Evolutionary conservation across 2,888 invertebrate genomes (phyloP), one percentile per base, ranked within the genome.

Genomic region (Branchipolynoe longqiensis): DNA sequence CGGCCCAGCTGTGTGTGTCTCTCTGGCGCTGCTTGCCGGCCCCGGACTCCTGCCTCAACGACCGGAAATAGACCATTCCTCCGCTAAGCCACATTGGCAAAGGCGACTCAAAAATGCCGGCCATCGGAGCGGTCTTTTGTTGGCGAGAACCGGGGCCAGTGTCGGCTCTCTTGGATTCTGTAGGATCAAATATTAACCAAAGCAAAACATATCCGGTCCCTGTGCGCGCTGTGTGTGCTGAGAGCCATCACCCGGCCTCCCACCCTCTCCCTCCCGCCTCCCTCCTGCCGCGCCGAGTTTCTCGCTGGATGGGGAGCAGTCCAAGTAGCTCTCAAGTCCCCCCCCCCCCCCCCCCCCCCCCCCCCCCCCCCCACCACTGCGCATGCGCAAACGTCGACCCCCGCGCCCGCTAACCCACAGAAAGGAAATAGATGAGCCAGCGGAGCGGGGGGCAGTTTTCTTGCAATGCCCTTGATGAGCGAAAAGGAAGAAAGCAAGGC

Each of bases 181-280:
- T 69, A 69, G 78, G 41, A 78, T 78, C 41, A 78, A 78, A 78
- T 78, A 78, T 78, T 78, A 48, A 78, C 31, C 78, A 78, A 78
- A 78, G 78, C 78, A 78, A 78, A 78, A 78, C 78, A 78, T 41
- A 40, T 28, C 54, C 25, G 22, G 28, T n/a, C 41, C 73, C 41
- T 28, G 22, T 1, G 73, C 38, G 38, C 18, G 40, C n/a, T 2
- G 18, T 36, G 33, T 36, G n/a, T 73, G 41, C 73, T 38, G 28
- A 14, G 62, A 18, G 73, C 73, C 64, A 18, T 31, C 64, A 28
- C 28, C 18, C 64, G 64, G 33, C 64, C 3, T n/a, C 56, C 56
- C 8, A 56, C n/a, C 25, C 12, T 22, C 56, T 56, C 56, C 56
- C 56, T n/a, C n/a, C n/a, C n/a, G n/a, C n/a, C n/a, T n/a, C n/a